Conservation (phyloP, 1,140 invertebrate genomes). For the Eueides isabella region DNA sequence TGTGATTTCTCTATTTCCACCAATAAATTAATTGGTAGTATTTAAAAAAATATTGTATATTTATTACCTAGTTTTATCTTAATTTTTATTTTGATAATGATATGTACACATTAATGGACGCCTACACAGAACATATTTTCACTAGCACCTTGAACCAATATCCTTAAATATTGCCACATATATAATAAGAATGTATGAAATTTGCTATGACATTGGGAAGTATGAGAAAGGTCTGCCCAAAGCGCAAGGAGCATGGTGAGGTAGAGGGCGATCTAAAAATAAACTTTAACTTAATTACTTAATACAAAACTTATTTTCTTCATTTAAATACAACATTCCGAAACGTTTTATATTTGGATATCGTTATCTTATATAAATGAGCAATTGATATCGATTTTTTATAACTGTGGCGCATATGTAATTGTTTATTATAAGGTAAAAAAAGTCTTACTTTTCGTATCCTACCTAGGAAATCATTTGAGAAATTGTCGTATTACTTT, state of each 20-base stretch:
- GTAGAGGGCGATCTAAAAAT: not conserved
- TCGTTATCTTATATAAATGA: not conserved
- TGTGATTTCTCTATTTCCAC: too few species aligned
- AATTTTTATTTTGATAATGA: not conserved
- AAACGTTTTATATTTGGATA: not conserved
- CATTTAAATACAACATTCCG: constrained; percentile 6
- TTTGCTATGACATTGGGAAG: not conserved
- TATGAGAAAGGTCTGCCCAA: not conserved
- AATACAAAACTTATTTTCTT: not conserved
- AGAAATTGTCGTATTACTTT: too few species aligned
- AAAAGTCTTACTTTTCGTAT: too few species aligned
- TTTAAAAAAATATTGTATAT: too few species aligned
- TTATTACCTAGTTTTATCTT: not conserved
- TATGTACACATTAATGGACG: too few species aligned
- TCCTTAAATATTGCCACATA: not conserved
- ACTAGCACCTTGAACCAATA: not conserved
- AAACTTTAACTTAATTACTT: not conserved
- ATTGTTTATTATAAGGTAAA: too few species aligned
- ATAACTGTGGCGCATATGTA: not conserved
- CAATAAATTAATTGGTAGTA: too few species aligned
- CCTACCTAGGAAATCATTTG: too few species aligned
- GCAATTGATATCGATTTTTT: not conserved
- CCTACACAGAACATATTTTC: not conserved
- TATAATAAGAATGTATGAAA: not conserved
- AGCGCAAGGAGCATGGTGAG: not conserved